Conservation (phyloP, 1,140 invertebrate genomes). For the Procambarus virginalis region DNA sequence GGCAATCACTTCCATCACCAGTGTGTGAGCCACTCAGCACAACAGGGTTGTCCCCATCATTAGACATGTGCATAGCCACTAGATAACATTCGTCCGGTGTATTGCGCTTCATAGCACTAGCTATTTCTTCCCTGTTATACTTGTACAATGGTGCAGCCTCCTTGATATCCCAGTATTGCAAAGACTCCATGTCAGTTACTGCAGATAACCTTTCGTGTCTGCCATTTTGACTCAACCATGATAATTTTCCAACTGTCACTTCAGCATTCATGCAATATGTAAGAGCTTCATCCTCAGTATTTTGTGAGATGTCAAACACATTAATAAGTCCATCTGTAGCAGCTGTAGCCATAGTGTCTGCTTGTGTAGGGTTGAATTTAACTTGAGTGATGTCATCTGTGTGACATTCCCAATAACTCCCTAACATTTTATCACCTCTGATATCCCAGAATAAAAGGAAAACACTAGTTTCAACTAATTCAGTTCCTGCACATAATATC, state of each 20-base stretch:
- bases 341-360: conserved; percentile 82
- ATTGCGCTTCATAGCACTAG: conserved; percentile 74
- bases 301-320: conserved; percentile 85
- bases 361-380: conserved; percentile 84
- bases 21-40: conserved; percentile 38
- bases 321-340: conserved; percentile 91
- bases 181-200: conserved; percentile 61
- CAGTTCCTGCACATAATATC: conserved; percentile 85
- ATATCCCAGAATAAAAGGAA: conserved; percentile 90
- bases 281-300: conserved; percentile 87
- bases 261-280: conserved; percentile 87
- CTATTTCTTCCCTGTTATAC: conserved; percentile 78
- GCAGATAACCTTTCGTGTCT: conserved; percentile 33
- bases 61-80: background rate
- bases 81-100: conserved; percentile 51
- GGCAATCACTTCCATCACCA: conserved; percentile 22
- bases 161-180: conserved; percentile 83
- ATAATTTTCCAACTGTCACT: conserved; percentile 81
- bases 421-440: conserved; percentile 81
- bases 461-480: conserved; percentile 81
- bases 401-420: conserved; percentile 90
- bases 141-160: conserved; percentile 78
- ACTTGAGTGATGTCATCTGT: conserved; percentile 88
- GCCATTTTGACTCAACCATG: conserved; percentile 48
- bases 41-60: conserved; percentile 14